phyloP scores from a whole-genome alignment of 2,113 vertebrate species.

The Jaculus jaculus region DNA sequence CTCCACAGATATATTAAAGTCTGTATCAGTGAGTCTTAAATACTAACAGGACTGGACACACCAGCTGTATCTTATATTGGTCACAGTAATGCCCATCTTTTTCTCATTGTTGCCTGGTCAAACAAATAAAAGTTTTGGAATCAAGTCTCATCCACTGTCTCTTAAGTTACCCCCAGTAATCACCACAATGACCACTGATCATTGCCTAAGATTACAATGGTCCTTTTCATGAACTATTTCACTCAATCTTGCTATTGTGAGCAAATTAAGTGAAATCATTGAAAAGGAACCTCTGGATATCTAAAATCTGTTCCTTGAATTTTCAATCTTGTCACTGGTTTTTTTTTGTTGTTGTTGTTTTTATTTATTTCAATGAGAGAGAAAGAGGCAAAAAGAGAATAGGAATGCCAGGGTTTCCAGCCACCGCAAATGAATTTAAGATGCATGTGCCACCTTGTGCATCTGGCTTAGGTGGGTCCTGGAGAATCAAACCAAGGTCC shows the following conservation, averaged over 20 bases:
- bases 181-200: not conserved
- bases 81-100: not conserved
- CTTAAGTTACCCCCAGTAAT: not conserved
- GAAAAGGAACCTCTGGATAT: not conserved
- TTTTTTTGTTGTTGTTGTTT: too few relatives aligned
- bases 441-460: too few relatives aligned
- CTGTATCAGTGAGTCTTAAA: not conserved
- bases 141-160: not conserved
- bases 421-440: too few relatives aligned
- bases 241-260: not conserved
- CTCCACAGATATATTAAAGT: not conserved
- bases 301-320: not conserved
- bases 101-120: not conserved
- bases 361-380: too few relatives aligned
- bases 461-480: too few relatives aligned
- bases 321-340: not conserved
- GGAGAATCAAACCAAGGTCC: too few relatives aligned
- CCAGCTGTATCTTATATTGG: not conserved
- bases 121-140: not conserved
- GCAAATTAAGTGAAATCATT: not conserved
- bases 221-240: not conserved
- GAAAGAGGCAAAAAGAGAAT: too few relatives aligned
- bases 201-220: not conserved
- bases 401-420: too few relatives aligned
- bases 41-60: not conserved